phyloP scores from a whole-genome alignment of 1,140 invertebrate genomes.

The Lethocerus indicus region DNA sequence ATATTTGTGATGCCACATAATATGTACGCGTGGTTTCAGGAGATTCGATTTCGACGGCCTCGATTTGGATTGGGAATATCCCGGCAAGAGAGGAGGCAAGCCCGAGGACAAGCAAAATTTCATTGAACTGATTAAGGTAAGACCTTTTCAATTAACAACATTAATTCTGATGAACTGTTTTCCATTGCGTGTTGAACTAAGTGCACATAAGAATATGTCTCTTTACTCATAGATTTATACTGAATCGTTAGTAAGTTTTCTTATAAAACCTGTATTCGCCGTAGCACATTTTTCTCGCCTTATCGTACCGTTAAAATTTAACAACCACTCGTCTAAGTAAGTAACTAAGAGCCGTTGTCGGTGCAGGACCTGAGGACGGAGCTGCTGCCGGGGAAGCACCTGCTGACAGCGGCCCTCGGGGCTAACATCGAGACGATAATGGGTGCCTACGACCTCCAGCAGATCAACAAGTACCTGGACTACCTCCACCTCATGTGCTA shows the following conservation, averaged over 20 bases:
- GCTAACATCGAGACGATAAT: conserved; percentile 52
- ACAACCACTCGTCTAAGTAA: too few relatives aligned
- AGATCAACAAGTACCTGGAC: conserved; percentile 55
- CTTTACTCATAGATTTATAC: background rate
- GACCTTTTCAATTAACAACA: too few relatives aligned
- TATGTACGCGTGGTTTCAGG: too few relatives aligned
- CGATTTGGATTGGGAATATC: conserved; percentile 62
- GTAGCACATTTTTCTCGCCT: too few relatives aligned
- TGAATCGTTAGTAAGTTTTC: too few relatives aligned
- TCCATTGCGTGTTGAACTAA: too few relatives aligned
- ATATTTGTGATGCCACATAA: too few relatives aligned
- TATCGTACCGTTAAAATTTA: too few relatives aligned
- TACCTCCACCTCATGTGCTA: conserved; percentile 81
- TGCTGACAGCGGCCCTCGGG: conserved; percentile 60
- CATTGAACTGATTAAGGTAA: conserved; percentile 49
- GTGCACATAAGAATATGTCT: too few relatives aligned
- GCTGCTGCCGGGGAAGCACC: conserved; percentile 36
- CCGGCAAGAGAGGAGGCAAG: conserved; percentile 49
- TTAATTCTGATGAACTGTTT: too few relatives aligned
- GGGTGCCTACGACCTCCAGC: conserved; percentile 52
- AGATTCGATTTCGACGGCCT: conserved; percentile 66
- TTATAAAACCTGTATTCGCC: too few relatives aligned
- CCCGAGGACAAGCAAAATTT: conserved; percentile 64
- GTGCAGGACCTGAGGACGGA: conserved; percentile 40
- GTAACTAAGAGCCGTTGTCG: too few relatives aligned